A percentile compares a stretch with the other conserved stretches of the same genome.
Evolutionary conservation across 2,113 vertebrate genomes (phyloP).

Genomic region (Takifugu flavidus): DNA sequence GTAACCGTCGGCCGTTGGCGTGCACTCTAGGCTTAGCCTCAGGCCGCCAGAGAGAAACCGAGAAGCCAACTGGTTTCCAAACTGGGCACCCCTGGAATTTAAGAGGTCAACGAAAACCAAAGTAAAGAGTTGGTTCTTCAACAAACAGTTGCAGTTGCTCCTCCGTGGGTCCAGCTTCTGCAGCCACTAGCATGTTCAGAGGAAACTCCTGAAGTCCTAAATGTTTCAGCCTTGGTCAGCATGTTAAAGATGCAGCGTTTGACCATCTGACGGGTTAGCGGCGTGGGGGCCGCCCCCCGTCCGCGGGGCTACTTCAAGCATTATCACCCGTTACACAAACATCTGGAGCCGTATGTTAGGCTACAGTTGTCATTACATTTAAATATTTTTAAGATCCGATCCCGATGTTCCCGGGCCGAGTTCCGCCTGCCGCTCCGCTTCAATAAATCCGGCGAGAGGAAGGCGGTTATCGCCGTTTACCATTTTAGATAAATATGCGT

Average conservation of each 20-base stretch:
- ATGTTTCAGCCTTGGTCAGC: too few relatives aligned
- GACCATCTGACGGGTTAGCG: too few relatives aligned
- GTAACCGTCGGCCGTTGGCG: conserved; percentile 29
- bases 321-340: conserved; percentile 13
- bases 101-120: not conserved
- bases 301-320: conserved; percentile 9
- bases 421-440: not conserved
- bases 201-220: too few relatives aligned
- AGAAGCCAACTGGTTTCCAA: not conserved
- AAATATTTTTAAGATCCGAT: conserved; percentile 27
- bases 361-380: conserved; percentile 7
- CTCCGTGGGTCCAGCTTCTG: too few relatives aligned
- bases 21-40: conserved; percentile 10
- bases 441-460: not conserved
- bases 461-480: not conserved
- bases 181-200: too few relatives aligned
- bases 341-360: not conserved
- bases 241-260: too few relatives aligned
- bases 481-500: not conserved
- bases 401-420: not conserved
- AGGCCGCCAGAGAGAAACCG: not conserved
- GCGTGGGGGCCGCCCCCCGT: too few relatives aligned
- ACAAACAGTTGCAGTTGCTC: too few relatives aligned
- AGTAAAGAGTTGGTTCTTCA: too few relatives aligned
- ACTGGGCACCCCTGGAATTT: not conserved